Conservation (phyloP, 2,797 vertebrate species). For the Neopelma chrysocephalum region DNA sequence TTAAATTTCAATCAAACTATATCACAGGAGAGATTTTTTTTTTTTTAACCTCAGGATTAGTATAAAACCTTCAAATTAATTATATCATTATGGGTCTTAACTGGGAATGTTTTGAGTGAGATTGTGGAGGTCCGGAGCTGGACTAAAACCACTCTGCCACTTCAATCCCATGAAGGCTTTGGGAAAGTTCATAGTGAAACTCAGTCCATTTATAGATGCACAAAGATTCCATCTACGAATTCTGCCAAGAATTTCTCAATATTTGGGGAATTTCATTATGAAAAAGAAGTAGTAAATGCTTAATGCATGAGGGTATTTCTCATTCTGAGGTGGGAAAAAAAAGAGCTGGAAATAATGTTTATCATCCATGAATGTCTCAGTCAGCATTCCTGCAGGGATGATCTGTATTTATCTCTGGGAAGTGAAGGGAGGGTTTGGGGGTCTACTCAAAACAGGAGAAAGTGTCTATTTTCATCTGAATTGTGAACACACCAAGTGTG, state of each 20-base stretch:
- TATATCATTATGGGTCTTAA: neutral
- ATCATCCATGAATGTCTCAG: neutral
- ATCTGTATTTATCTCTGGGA: neutral
- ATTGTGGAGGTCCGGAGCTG: neutral
- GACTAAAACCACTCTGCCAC: neutral
- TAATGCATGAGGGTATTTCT: conserved; percentile 3
- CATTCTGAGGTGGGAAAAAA: neutral
- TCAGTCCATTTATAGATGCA: neutral
- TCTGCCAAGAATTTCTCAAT: neutral
- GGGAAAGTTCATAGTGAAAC: neutral
- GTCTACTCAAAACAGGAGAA: neutral
- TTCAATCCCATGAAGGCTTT: neutral
- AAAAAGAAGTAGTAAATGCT: neutral
- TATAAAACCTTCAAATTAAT: neutral
- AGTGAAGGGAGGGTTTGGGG: neutral
- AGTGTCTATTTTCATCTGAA: neutral
- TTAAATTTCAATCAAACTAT: neutral
- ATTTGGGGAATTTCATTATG: neutral
- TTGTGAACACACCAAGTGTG: neutral
- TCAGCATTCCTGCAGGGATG: neutral
- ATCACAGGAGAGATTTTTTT: neutral
- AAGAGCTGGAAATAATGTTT: neutral
- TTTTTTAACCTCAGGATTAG: neutral
- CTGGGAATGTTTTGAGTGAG: neutral
- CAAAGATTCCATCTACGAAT: neutral